phyloP scores from a whole-genome alignment of 2,888 invertebrate genomes.

The Pegoplata infirma region DNA sequence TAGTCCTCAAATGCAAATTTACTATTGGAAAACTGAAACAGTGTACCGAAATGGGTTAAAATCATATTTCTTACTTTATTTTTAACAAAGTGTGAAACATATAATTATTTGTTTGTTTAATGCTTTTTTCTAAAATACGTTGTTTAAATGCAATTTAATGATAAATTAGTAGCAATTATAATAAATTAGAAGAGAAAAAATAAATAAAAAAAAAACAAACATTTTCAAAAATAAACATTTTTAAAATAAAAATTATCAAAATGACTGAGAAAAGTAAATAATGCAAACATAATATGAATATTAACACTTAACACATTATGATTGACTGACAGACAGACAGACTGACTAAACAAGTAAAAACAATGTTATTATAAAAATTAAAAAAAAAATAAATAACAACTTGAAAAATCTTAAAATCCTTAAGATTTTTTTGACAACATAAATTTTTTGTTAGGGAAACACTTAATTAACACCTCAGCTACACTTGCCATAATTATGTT shows the following conservation, averaged over 20 bases:
- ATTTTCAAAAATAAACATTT: not conserved
- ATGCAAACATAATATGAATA: not conserved
- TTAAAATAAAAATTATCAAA: too few species aligned
- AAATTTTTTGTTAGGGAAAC: too few species aligned
- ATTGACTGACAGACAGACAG: not conserved
- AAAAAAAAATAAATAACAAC: not conserved
- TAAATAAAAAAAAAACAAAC: not conserved
- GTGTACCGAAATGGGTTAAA: too few species aligned
- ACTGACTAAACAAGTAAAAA: not conserved
- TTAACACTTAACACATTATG: not conserved
- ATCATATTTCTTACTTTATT: not conserved
- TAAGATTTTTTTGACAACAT: not conserved
- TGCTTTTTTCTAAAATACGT: not conserved
- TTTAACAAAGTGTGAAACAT: constrained; percentile 32
- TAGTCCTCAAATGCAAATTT: too few species aligned
- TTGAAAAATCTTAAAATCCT: not conserved
- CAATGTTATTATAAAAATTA: not conserved
- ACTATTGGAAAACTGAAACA: too few species aligned
- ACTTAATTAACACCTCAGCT: too few species aligned
- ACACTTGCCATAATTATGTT: too few species aligned
- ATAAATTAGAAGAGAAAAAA: not conserved
- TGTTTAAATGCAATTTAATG: constrained; percentile 6
- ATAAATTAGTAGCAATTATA: constrained; percentile 8
- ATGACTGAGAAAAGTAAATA: not conserved
- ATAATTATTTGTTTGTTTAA: constrained; percentile 45